These are phyloP conservation scores for Caenorhabditis sp. DNA, from an alignment of 2,888 invertebrate genomes.

Conservation along the genomic window DNA sequence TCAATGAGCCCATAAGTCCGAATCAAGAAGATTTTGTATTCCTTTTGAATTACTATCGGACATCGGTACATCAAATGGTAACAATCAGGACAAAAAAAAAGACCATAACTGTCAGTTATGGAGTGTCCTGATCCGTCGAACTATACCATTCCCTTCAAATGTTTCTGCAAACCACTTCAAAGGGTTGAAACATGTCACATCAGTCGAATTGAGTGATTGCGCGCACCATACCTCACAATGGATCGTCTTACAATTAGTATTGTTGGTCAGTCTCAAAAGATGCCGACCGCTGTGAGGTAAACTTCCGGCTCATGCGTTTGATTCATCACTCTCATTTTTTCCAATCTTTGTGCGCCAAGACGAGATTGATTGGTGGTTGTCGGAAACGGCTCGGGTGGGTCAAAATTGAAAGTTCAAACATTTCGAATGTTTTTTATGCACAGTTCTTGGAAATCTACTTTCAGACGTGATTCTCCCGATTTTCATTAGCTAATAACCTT, in stretches of 20 bases:
- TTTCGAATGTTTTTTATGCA: neutral
- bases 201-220: constrained; percentile 55
- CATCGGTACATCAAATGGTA: too few relatives aligned
- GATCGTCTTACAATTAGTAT: constrained; percentile 48
- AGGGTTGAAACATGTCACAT: constrained; percentile 51
- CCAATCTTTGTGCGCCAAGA: constrained; percentile 3
- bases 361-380: constrained; percentile 44
- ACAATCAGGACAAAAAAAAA: too few relatives aligned
- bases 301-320: constrained; percentile 53
- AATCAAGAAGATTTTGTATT: too few relatives aligned
- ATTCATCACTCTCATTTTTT: constrained; percentile 35
- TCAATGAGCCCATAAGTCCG: neutral
- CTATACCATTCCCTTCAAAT: constrained; percentile 6
- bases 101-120: constrained; percentile 19
- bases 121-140: constrained; percentile 16
- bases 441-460: too few relatives aligned
- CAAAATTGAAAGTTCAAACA: too few relatives aligned
- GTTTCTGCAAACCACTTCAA: constrained; percentile 32
- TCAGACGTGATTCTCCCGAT: neutral
- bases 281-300: constrained; percentile 53
- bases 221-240: constrained; percentile 34
- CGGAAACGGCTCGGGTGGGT: constrained; percentile 18
- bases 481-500: constrained; percentile 30
- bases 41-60: too few relatives aligned
- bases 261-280: constrained; percentile 45